phyloP scores from a whole-genome alignment of 1,140 invertebrate species.

The Phocides pigmalion region DNA sequence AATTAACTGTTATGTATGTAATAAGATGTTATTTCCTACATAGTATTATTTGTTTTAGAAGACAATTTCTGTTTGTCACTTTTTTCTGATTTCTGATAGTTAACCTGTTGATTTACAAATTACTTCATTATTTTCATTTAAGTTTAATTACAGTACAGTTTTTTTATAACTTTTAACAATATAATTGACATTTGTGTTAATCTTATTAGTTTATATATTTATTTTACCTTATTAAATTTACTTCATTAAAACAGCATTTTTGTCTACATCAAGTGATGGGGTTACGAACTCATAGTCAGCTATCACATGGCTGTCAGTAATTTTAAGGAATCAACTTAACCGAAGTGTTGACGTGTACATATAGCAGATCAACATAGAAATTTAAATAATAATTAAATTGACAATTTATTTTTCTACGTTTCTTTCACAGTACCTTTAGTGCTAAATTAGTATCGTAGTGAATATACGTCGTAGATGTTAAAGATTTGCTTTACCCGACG shows the following conservation, averaged over 20 bases:
- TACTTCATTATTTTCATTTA: too few species aligned
- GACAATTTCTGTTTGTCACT: too few species aligned
- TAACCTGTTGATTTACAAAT: too few species aligned
- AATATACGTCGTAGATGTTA: slow-evolving; percentile 54
- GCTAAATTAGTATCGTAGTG: slow-evolving; percentile 67
- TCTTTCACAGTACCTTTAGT: slow-evolving; percentile 74
- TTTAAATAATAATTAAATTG: slow-evolving; percentile 78
- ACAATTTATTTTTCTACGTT: slow-evolving; percentile 82
- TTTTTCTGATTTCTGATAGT: too few species aligned
- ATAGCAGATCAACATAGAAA: slow-evolving; percentile 81
- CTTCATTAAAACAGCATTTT: slow-evolving; percentile 46
- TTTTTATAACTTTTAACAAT: too few species aligned
- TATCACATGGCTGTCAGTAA: slow-evolving; percentile 84
- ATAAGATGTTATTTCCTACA: too few species aligned
- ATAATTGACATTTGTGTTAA: slow-evolving; percentile 16
- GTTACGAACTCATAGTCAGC: slow-evolving; percentile 79
- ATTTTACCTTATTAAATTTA: slow-evolving; percentile 32
- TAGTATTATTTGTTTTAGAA: too few species aligned
- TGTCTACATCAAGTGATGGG: slow-evolving; percentile 72
- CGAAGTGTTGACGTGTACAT: slow-evolving; percentile 82
- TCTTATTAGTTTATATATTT: too few species aligned
- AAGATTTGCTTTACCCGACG: slow-evolving; percentile 53
- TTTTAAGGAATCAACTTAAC: slow-evolving; percentile 80
- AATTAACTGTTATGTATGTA: too few species aligned
- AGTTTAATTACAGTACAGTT: too few species aligned